phyloP scores from a whole-genome alignment of 2,888 invertebrate species.

The Tribolium freemani region DNA sequence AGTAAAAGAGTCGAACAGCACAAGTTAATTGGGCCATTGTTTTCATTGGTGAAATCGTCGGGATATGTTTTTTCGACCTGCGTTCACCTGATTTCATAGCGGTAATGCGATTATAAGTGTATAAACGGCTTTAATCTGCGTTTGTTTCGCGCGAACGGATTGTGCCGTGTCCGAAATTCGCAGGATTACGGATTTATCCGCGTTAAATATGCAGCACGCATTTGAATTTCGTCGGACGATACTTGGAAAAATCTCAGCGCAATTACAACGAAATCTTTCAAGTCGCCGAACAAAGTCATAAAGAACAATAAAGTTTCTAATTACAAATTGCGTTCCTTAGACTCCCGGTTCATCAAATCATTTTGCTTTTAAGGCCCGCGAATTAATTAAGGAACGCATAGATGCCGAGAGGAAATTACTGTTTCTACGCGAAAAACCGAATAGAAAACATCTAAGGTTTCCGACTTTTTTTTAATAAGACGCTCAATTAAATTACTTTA shows the following conservation, averaged over 20 bases:
- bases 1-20: conserved; percentile 45
- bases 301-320: conserved; percentile 53
- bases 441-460: not conserved
- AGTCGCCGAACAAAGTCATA: conserved; percentile 35
- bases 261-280: conserved; percentile 42
- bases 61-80: conserved; percentile 41
- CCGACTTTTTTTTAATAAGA: no score
- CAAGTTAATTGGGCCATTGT: conserved; percentile 56
- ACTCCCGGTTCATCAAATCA: conserved; percentile 45
- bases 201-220: conserved; percentile 31
- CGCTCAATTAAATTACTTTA: not conserved
- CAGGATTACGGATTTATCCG: conserved; percentile 37
- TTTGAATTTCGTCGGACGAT: conserved; percentile 29
- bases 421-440: conserved; percentile 5
- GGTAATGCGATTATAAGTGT: conserved; percentile 34
- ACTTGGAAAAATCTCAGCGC: not conserved
- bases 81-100: conserved; percentile 49
- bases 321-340: conserved; percentile 51
- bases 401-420: conserved; percentile 17
- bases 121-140: conserved; percentile 38
- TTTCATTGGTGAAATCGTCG: conserved; percentile 45
- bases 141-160: conserved; percentile 17
- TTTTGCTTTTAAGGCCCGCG: conserved; percentile 40
- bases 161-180: conserved; percentile 27
- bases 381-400: conserved; percentile 51